These are phyloP conservation scores for Metridium senile DNA, from an alignment of 92 coral and sea anemone species.

Conservation along the genomic window DNA sequence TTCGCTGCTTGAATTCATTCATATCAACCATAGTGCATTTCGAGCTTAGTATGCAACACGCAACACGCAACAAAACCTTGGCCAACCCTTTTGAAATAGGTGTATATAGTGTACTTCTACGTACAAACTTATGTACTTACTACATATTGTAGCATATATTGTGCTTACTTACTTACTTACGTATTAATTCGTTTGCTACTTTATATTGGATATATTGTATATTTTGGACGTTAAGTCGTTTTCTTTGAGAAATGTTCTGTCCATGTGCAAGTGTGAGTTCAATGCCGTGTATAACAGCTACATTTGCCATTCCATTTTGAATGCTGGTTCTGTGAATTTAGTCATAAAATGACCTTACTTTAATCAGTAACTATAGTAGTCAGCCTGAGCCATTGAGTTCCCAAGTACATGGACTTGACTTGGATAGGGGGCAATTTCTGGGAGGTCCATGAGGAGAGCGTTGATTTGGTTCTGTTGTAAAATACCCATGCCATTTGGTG, in stretches of 20 bases:
- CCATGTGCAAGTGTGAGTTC: conserved; percentile 8
- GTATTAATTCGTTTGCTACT: background rate
- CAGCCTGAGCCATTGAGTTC: conserved; percentile 9
- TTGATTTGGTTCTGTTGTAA: conserved; percentile 66
- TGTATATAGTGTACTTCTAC: too few species aligned
- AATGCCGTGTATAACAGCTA: conserved; percentile 47
- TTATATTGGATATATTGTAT: background rate
- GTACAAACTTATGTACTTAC: background rate
- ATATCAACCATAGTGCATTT: too few species aligned
- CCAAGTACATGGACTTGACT: conserved; percentile 18
- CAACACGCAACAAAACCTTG: too few species aligned
- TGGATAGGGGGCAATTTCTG: conserved; percentile 86
- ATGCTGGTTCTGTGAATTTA: conserved; percentile 41
- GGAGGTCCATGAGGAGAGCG: conserved; percentile 70
- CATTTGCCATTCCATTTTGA: conserved; percentile 81
- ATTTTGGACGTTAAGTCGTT: background rate
- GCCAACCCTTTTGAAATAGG: too few species aligned
- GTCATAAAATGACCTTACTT: conserved; percentile 22
- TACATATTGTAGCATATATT: background rate
- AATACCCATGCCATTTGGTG: conserved; percentile 44
- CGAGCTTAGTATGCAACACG: too few species aligned
- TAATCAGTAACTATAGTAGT: conserved; percentile 26
- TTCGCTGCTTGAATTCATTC: too few species aligned
- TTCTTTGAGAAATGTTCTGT: conserved; percentile 14
- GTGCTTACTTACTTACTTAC: background rate